Conservation (phyloP, 2,113 vertebrate species). For the Heterocephalus glaber region DNA sequence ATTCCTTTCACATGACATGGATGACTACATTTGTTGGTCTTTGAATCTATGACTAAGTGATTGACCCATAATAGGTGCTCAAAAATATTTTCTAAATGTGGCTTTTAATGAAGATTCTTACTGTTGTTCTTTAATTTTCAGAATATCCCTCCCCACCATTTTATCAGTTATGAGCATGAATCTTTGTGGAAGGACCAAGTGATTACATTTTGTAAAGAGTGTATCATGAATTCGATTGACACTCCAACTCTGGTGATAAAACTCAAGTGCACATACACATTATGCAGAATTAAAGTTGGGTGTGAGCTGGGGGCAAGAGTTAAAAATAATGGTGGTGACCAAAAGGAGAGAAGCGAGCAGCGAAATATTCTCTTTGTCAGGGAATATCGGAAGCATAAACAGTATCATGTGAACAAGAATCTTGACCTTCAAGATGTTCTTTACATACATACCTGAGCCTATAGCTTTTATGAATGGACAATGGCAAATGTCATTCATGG, state of each 20-base stretch:
- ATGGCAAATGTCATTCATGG: neutral
- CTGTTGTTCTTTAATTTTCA: neutral
- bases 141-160: neutral
- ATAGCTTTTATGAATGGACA: neutral
- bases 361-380: neutral
- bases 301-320: neutral
- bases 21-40: neutral
- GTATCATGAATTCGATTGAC: conserved; percentile 32
- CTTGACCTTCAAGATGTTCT: neutral
- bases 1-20: neutral
- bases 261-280: neutral
- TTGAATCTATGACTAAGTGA: neutral
- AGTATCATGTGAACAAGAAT: neutral
- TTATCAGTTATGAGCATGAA: neutral
- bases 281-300: neutral
- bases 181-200: neutral
- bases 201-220: conserved; percentile 16
- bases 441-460: neutral
- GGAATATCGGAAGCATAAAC: neutral
- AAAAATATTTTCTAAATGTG: conserved; percentile 19
- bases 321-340: neutral
- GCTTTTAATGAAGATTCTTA: neutral
- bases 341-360: neutral
- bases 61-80: neutral
- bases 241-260: neutral